These are phyloP conservation scores for Diachasma alloeum DNA, from an alignment of 1,140 invertebrate genomes.

Conservation along the genomic window DNA sequence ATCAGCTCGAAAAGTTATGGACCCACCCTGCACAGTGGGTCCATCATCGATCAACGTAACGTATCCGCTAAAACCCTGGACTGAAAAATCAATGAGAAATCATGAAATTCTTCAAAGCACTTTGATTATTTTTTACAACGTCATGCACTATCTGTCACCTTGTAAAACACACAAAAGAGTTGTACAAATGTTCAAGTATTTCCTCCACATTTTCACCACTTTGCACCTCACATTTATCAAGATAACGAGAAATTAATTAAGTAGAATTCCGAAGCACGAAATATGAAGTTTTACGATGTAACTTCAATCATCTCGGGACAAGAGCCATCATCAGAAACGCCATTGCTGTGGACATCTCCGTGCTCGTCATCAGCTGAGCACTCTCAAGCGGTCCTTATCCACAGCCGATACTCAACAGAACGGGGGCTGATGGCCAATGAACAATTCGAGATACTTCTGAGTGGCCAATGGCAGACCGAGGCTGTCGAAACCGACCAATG, in stretches of 20 bases:
- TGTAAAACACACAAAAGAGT: background rate
- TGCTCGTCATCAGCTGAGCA: background rate
- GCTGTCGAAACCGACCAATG: too few species aligned
- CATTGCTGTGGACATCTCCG: background rate
- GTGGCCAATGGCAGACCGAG: too few species aligned
- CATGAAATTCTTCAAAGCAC: background rate
- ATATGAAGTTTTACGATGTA: background rate
- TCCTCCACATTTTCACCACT: background rate
- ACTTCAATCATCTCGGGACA: background rate
- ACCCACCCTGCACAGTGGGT: slow-evolving; percentile 72
- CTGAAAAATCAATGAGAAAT: slow-evolving; percentile 43
- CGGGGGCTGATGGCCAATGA: too few species aligned
- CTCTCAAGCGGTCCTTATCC: background rate
- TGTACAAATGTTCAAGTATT: background rate
- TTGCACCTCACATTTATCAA: background rate
- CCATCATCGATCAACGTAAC: slow-evolving; percentile 67
- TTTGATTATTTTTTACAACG: background rate
- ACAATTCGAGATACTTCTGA: too few species aligned
- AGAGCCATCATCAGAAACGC: background rate
- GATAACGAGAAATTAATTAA: background rate
- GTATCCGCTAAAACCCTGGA: slow-evolving; percentile 36
- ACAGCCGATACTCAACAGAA: background rate
- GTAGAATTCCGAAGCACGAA: background rate
- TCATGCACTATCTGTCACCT: background rate
- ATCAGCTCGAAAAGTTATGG: slow-evolving; percentile 71